Conservation (phyloP, 2,797 vertebrate species). For the Spondyliosoma cantharus region DNA sequence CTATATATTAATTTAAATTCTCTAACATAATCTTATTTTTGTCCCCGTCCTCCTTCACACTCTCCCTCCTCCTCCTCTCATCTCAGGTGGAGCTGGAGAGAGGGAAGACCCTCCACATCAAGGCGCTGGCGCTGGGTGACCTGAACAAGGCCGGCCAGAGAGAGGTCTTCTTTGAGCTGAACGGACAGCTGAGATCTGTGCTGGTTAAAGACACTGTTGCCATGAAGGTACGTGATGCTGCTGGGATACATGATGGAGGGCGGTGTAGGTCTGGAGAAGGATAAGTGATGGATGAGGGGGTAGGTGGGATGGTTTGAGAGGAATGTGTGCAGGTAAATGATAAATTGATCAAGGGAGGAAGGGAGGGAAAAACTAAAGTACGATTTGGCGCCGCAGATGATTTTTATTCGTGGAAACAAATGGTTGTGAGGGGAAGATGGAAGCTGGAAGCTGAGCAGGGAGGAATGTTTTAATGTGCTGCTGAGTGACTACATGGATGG, state of each 20-base stretch:
- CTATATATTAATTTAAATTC: constrained; percentile 45
- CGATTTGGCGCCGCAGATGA: background rate
- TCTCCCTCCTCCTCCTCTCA: background rate
- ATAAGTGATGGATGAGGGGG: constrained; percentile 4
- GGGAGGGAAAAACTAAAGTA: background rate
- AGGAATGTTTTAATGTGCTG: constrained; percentile 2
- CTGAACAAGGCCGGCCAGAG: constrained; percentile 93
- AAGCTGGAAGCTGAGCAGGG: background rate
- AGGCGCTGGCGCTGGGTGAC: constrained; percentile 93
- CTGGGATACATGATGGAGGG: background rate
- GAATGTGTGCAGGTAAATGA: background rate
- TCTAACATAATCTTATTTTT: constrained; percentile 41
- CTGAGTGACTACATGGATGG: background rate
- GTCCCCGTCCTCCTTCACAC: constrained; percentile 1
- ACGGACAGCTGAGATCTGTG: constrained; percentile 93
- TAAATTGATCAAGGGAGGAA: background rate
- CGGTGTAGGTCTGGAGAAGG: background rate
- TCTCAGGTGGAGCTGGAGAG: constrained; percentile 93
- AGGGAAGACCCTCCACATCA: constrained; percentile 95
- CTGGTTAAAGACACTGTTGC: constrained; percentile 93
- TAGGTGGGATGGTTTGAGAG: background rate
- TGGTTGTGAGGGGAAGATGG: background rate
- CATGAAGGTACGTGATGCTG: constrained; percentile 87
- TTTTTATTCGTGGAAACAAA: constrained; percentile 44
- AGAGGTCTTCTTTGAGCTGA: constrained; percentile 97